Evolutionary conservation across 2,888 invertebrate genomes (phyloP).

Genomic region (Cerceris rybyensis): DNA sequence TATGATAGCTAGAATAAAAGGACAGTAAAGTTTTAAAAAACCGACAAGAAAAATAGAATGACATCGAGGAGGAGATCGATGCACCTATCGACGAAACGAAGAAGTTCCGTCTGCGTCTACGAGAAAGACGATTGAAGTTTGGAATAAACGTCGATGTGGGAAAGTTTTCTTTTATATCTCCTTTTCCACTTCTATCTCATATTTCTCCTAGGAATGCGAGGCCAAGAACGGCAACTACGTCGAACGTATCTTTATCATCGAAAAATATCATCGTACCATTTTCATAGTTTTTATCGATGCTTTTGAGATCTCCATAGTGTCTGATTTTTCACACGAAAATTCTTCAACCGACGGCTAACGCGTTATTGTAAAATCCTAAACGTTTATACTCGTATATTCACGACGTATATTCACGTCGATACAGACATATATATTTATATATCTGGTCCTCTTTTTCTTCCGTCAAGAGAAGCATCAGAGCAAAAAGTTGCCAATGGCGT

Average conservation of each 20-base stretch:
- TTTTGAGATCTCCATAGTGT: neutral
- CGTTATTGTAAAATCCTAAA: conserved; percentile 5
- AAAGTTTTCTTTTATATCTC: conserved; percentile 34
- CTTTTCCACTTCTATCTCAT: conserved; percentile 6
- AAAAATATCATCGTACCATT: conserved; percentile 16
- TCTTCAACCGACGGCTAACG: conserved; percentile 20
- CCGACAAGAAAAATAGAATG: conserved; percentile 5
- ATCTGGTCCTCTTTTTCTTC: neutral
- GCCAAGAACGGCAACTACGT: neutral
- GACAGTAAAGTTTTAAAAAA: neutral
- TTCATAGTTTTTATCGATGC: conserved; percentile 9
- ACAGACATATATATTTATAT: too few species aligned
- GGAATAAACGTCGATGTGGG: conserved; percentile 37
- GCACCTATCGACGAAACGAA: conserved; percentile 3
- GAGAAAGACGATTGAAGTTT: conserved; percentile 35
- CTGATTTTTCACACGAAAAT: neutral
- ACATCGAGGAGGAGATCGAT: conserved; percentile 16
- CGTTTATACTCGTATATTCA: too few species aligned
- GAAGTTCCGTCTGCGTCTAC: conserved; percentile 30
- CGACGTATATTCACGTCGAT: too few species aligned
- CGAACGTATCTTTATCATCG: conserved; percentile 11
- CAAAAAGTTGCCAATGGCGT: conserved; percentile 5
- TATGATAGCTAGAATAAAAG: neutral
- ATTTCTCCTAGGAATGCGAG: conserved; percentile 13
- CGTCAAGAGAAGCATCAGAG: neutral